A percentile compares a stretch with the other conserved stretches of the same genome.
Conservation (phyloP, 2,888 invertebrate genomes). For the Spodoptera picta region DNA sequence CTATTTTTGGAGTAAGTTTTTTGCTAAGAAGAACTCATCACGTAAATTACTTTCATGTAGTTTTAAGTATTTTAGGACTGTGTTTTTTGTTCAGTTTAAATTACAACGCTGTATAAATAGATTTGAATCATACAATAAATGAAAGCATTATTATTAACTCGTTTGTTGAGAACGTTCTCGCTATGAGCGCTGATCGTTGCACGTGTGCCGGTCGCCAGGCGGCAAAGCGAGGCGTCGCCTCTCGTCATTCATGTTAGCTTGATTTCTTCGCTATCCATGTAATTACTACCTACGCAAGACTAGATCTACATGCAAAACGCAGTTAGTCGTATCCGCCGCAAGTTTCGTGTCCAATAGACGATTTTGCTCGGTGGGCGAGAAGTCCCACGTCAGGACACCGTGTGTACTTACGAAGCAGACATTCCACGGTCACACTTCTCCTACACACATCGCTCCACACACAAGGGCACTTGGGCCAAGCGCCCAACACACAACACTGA, state of each 20-base stretch:
- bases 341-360: constrained; percentile 48
- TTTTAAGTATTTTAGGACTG: constrained; percentile 33
- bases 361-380: constrained; percentile 65
- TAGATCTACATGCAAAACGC: constrained; percentile 64
- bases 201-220: constrained; percentile 79
- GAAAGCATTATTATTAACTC: constrained; percentile 72
- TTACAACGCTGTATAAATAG: constrained; percentile 54
- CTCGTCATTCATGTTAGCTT: constrained; percentile 79
- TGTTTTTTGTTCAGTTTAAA: constrained; percentile 50
- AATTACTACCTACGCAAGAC: constrained; percentile 69
- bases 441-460: constrained; percentile 81
- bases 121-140: constrained; percentile 63
- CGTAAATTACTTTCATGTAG: constrained; percentile 24
- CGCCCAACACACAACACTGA: constrained; percentile 84
- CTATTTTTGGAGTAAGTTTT: constrained; percentile 17
- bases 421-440: constrained; percentile 84
- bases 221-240: constrained; percentile 76
- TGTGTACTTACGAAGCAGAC: constrained; percentile 85
- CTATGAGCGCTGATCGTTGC: constrained; percentile 67
- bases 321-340: constrained; percentile 60
- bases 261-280: constrained; percentile 71
- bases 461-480: constrained; percentile 85
- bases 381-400: constrained; percentile 71
- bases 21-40: constrained; percentile 13
- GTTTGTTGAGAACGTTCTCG: constrained; percentile 71